Evolutionary conservation across 2,888 invertebrate species (phyloP).

Genomic region (Craniophora ligustri): DNA sequence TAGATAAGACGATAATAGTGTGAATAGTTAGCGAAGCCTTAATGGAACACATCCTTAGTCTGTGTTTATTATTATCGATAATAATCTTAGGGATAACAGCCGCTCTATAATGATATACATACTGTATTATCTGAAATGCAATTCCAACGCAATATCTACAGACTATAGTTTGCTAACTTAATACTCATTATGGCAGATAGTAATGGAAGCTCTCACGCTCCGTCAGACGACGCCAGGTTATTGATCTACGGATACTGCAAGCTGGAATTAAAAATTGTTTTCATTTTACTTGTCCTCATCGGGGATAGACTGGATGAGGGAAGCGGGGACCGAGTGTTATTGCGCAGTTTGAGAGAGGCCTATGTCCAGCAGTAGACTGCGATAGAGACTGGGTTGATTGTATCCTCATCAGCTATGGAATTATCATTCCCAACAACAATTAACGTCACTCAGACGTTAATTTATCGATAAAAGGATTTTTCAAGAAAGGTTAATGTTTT

Average conservation of each 20-base stretch:
- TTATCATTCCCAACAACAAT: too few species aligned
- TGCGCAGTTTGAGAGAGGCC: too few species aligned
- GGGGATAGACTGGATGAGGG: too few species aligned
- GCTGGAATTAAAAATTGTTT: too few species aligned
- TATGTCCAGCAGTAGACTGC: too few species aligned
- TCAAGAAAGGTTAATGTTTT: too few species aligned
- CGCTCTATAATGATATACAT: constrained; percentile 12
- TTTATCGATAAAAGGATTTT: too few species aligned
- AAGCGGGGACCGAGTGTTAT: too few species aligned
- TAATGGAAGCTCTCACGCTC: constrained; percentile 61
- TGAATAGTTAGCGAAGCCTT: constrained; percentile 40
- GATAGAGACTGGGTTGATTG: too few species aligned
- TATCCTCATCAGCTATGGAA: too few species aligned
- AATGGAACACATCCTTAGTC: constrained; percentile 16
- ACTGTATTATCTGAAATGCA: constrained; percentile 30
- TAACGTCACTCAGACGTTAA: too few species aligned
- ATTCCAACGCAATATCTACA: constrained; percentile 28
- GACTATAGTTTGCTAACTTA: constrained; percentile 48
- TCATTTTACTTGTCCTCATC: too few species aligned
- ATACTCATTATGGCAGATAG: constrained; percentile 56
- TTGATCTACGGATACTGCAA: constrained; percentile 49
- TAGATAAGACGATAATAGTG: constrained; percentile 63
- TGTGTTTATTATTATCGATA: constrained; percentile 10
- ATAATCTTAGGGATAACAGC: constrained; percentile 32
- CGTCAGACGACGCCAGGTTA: constrained; percentile 50